Evolutionary conservation across 2,888 invertebrate genomes (phyloP).

Genomic region (Lysandra coridon): DNA sequence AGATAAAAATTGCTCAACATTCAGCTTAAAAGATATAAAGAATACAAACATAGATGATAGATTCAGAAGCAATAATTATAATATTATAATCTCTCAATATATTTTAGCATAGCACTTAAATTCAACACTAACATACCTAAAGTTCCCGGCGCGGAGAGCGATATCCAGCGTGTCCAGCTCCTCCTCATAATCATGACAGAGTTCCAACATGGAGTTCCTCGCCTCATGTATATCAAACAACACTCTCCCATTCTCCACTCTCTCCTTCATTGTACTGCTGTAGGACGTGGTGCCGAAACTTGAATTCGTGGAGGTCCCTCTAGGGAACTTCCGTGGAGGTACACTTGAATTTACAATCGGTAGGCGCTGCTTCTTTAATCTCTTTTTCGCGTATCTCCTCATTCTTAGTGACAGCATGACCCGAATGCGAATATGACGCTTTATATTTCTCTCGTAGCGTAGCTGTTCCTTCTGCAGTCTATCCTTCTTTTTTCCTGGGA

Average conservation of each 20-base stretch:
- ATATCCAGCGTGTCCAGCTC: constrained; percentile 74
- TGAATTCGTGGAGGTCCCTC: constrained; percentile 60
- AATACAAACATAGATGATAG: too few species aligned
- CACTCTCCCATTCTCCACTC: constrained; percentile 66
- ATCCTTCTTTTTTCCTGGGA: constrained; percentile 60
- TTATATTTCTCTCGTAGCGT: constrained; percentile 81
- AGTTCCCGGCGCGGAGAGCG: constrained; percentile 76
- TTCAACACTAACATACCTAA: constrained; percentile 58
- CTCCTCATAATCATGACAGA: constrained; percentile 72
- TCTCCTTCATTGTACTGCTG: constrained; percentile 68
- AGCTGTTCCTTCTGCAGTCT: constrained; percentile 71
- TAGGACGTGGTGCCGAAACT: constrained; percentile 72
- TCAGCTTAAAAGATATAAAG: too few species aligned
- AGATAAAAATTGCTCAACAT: too few species aligned
- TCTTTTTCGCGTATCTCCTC: constrained; percentile 75
- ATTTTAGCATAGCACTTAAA: too few species aligned
- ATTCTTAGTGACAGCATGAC: constrained; percentile 85
- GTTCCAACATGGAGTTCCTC: constrained; percentile 68
- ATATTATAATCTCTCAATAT: too few species aligned
- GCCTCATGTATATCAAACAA: constrained; percentile 74
- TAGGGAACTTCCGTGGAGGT: constrained; percentile 63
- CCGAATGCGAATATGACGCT: constrained; percentile 83
- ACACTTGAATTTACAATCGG: constrained; percentile 55
- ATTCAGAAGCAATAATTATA: too few species aligned
- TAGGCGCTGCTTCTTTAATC: constrained; percentile 54